A percentile compares a stretch with the other conserved stretches of the same genome.
Conservation (phyloP, 1,140 invertebrate genomes). For the Spodoptera litura region DNA sequence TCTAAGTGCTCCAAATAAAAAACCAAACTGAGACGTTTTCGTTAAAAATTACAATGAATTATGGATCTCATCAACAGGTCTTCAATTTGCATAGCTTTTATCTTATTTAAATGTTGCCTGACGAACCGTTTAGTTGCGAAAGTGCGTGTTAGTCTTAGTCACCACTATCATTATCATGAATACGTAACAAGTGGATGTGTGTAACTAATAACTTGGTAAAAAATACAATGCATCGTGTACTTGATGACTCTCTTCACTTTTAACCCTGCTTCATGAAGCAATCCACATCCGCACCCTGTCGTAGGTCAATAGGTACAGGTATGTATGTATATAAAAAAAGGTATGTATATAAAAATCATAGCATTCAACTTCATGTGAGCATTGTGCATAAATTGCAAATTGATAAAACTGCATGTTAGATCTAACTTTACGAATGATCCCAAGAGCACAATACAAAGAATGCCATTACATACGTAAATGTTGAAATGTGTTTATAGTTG, state of each 20-base stretch:
- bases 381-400: no score
- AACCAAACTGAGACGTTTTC: no score
- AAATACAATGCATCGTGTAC: not conserved
- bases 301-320: no score
- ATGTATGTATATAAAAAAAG: no score
- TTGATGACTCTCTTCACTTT: not conserved
- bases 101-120: slow-evolving; percentile 8
- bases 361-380: no score
- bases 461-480: not conserved
- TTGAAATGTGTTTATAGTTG: not conserved
- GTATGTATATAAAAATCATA: no score
- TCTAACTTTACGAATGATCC: no score
- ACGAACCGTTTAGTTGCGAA: slow-evolving; percentile 22
- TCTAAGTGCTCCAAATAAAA: not conserved
- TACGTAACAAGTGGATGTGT: not conserved
- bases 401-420: no score
- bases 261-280: not conserved
- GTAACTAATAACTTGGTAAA: not conserved
- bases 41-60: slow-evolving; percentile 22
- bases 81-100: slow-evolving; percentile 24
- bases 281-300: no score
- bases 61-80: slow-evolving; percentile 25
- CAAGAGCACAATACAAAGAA: not conserved
- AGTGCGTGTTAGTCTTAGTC: slow-evolving; percentile 29
- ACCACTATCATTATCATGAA: slow-evolving; percentile 7